These are phyloP conservation scores for Pyralis farinalis DNA, from an alignment of 2,888 invertebrate species.

Conservation along the genomic window DNA sequence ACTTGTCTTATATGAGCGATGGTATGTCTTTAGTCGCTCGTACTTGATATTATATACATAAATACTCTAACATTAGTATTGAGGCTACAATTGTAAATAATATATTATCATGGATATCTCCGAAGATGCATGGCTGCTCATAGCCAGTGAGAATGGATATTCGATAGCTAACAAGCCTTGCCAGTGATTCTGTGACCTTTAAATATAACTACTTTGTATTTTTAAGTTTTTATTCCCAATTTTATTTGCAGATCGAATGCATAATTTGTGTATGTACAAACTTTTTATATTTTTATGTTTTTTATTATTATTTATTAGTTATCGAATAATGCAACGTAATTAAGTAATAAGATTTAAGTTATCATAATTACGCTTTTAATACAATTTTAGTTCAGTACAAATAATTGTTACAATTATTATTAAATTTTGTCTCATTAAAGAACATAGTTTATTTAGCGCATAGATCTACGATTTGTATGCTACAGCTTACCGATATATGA, in stretches of 20 bases:
- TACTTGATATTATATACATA: not conserved
- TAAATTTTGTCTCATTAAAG: slow-evolving; percentile 9
- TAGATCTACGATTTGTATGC: no score
- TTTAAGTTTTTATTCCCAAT: slow-evolving; percentile 20
- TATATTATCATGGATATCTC: slow-evolving; percentile 7
- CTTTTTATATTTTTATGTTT: slow-evolving; percentile 8
- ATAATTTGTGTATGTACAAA: slow-evolving; percentile 22
- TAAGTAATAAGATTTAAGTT: slow-evolving; percentile 13
- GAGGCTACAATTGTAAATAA: slow-evolving; percentile 14
- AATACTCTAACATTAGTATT: slow-evolving; percentile 15
- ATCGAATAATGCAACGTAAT: slow-evolving; percentile 5
- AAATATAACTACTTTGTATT: slow-evolving; percentile 16
- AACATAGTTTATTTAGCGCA: no score
- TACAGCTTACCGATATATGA: no score
- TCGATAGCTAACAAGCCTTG: slow-evolving; percentile 30
- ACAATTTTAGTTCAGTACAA: slow-evolving; percentile 22
- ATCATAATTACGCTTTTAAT: slow-evolving; percentile 3
- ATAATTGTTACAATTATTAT: slow-evolving; percentile 13
- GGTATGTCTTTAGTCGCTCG: no score
- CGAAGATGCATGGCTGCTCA: not conserved
- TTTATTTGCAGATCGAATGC: slow-evolving; percentile 10
- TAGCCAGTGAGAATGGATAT: slow-evolving; percentile 12
- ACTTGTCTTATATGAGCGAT: no score
- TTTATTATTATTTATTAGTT: slow-evolving; percentile 9
- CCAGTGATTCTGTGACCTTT: slow-evolving; percentile 46